Percentiles rank a stretch among this genome's conserved stretches.
Evolutionary conservation across 2,888 invertebrate genomes (phyloP).

Genomic region (Platycheirus rosarum): DNA sequence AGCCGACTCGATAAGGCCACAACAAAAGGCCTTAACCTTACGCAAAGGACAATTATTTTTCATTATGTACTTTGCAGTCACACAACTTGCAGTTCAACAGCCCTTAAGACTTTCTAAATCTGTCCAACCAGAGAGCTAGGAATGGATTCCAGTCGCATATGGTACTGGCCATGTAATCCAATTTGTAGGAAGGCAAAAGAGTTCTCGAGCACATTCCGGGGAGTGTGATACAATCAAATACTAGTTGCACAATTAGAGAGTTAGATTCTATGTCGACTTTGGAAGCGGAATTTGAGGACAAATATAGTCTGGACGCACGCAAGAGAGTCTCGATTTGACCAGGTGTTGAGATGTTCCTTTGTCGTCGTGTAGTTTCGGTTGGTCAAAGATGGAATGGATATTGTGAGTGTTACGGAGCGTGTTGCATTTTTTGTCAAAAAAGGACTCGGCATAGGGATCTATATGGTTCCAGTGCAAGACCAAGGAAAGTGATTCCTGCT

Average conservation of each 20-base stretch:
- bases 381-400: conserved; percentile 60
- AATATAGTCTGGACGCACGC: conserved; percentile 57
- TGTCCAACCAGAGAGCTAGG: background rate
- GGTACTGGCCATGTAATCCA: conserved; percentile 44
- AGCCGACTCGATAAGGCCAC: conserved; percentile 57
- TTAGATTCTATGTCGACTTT: conserved; percentile 48
- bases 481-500: conserved; percentile 48
- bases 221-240: conserved; percentile 71
- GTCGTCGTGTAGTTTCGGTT: conserved; percentile 48
- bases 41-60: conserved; percentile 73
- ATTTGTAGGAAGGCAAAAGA: conserved; percentile 43
- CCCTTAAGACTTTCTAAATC: conserved; percentile 59
- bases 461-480: conserved; percentile 24
- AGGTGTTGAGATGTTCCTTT: conserved; percentile 57
- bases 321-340: conserved; percentile 52
- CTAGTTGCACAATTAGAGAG: conserved; percentile 67
- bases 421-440: conserved; percentile 15
- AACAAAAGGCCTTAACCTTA: conserved; percentile 73
- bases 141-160: conserved; percentile 11
- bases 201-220: conserved; percentile 12
- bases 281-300: conserved; percentile 36
- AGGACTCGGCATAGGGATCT: background rate
- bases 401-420: conserved; percentile 34
- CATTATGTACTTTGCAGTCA: conserved; percentile 52
- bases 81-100: background rate